Evolutionary conservation across 2,888 invertebrate species (phyloP).

Genomic region (Mythimna impura): DNA sequence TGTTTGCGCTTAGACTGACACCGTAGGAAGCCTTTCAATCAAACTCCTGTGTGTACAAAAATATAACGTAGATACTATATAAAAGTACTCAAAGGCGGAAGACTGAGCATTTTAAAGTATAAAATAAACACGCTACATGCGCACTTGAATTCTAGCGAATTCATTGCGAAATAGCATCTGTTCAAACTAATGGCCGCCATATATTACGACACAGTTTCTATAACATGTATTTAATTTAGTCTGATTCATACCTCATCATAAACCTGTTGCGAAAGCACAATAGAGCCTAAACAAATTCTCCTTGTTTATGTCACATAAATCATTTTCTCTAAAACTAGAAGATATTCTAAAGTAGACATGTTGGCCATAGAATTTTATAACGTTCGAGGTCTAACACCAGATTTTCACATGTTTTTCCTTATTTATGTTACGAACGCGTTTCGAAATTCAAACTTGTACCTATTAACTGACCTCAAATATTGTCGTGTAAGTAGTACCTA

Average conservation of each 20-base stretch:
- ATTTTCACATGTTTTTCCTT: neutral
- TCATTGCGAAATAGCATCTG: constrained; percentile 60
- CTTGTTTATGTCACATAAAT: neutral
- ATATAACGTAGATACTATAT: constrained; percentile 20
- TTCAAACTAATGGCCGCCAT: constrained; percentile 51
- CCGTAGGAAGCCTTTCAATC: constrained; percentile 28
- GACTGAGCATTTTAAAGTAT: constrained; percentile 42
- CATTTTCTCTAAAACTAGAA: neutral
- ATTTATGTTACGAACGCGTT: neutral
- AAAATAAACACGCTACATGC: constrained; percentile 57
- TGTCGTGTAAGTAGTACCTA: neutral
- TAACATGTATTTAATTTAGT: constrained; percentile 16
- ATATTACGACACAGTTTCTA: constrained; percentile 26
- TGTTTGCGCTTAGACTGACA: constrained; percentile 2
- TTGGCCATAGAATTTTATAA: no score
- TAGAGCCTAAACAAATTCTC: neutral
- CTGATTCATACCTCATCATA: constrained; percentile 18
- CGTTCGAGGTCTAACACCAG: no score
- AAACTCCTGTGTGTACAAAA: constrained; percentile 46
- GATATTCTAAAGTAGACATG: neutral
- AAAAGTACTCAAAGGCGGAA: constrained; percentile 56
- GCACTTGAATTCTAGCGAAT: constrained; percentile 47
- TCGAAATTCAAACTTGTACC: constrained; percentile 1
- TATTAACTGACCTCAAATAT: neutral
- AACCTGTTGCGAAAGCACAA: constrained; percentile 12